Conservation (phyloP, 1,140 invertebrate genomes). For the Scaptomyza montana region DNA sequence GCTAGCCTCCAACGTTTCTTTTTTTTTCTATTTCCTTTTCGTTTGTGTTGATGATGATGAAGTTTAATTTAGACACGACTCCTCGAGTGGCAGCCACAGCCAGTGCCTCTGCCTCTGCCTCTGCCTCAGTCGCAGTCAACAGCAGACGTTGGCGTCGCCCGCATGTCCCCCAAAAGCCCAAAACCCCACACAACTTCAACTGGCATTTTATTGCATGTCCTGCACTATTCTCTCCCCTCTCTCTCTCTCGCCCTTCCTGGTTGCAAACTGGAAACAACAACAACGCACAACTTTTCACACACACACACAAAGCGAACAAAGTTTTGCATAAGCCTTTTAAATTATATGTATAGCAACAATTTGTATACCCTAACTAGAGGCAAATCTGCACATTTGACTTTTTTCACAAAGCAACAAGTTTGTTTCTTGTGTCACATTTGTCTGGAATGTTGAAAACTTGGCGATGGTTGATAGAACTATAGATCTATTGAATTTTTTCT, state of each 20-base stretch:
- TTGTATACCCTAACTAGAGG: not conserved
- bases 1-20: slow-evolving; percentile 22
- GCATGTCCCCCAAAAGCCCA: slow-evolving; percentile 9
- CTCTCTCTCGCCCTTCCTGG: not conserved
- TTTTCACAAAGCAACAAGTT: not conserved
- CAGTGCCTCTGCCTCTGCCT: not conserved
- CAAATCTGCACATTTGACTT: not conserved
- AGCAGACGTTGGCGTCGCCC: slow-evolving; percentile 32
- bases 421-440: not conserved
- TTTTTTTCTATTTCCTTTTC: slow-evolving; percentile 1
- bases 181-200: slow-evolving; percentile 3
- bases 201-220: slow-evolving; percentile 62
- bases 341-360: not conserved
- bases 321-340: slow-evolving; percentile 11
- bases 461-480: too few species aligned
- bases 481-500: too few species aligned
- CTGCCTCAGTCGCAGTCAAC: slow-evolving; percentile 3
- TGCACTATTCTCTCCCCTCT: slow-evolving; percentile 3
- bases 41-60: slow-evolving; percentile 66
- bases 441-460: too few species aligned
- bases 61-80: slow-evolving; percentile 79
- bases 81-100: slow-evolving; percentile 59
- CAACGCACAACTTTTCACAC: not conserved
- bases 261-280: slow-evolving; percentile 20
- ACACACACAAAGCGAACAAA: not conserved